Evolutionary conservation across 37 sponge, comb jelly and placozoan species (phyloP).

Genomic region (Haliclona indistincta): DNA sequence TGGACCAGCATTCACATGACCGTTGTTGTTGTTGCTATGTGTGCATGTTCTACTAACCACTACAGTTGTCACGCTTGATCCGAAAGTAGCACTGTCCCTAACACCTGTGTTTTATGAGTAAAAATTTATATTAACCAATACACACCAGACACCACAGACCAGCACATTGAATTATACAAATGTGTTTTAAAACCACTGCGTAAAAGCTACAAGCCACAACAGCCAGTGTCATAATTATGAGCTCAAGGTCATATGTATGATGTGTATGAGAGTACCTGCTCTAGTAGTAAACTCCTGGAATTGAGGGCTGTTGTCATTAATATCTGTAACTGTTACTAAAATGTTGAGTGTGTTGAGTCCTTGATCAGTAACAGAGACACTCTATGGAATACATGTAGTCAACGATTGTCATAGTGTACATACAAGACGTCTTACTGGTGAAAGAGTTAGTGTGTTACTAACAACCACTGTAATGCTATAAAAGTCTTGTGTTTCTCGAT

Average conservation of each 20-base stretch:
- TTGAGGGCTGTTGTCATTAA: not conserved
- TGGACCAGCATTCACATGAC: too few species aligned
- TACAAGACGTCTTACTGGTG: not conserved
- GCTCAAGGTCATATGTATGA: not conserved
- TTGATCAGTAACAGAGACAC: not conserved
- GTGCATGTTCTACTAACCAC: not conserved
- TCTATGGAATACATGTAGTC: not conserved
- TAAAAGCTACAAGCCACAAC: too few species aligned
- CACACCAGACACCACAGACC: too few species aligned
- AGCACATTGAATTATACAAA: too few species aligned
- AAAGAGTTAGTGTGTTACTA: not conserved
- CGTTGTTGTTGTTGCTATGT: too few species aligned
- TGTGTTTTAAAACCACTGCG: too few species aligned
- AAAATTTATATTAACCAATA: too few species aligned
- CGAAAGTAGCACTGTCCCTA: constrained; percentile 30
- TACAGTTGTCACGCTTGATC: constrained; percentile 18
- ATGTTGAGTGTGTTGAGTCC: not conserved
- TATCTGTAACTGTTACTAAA: not conserved
- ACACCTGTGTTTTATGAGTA: too few species aligned
- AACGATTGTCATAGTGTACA: not conserved
- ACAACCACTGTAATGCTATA: not conserved
- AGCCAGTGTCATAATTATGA: too few species aligned
- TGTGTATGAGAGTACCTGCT: not conserved
- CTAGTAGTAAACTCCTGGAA: not conserved
- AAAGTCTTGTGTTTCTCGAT: not conserved